Evolutionary conservation across 2,113 vertebrate species (phyloP).

Genomic region (Myxocyprinus asiaticus): DNA sequence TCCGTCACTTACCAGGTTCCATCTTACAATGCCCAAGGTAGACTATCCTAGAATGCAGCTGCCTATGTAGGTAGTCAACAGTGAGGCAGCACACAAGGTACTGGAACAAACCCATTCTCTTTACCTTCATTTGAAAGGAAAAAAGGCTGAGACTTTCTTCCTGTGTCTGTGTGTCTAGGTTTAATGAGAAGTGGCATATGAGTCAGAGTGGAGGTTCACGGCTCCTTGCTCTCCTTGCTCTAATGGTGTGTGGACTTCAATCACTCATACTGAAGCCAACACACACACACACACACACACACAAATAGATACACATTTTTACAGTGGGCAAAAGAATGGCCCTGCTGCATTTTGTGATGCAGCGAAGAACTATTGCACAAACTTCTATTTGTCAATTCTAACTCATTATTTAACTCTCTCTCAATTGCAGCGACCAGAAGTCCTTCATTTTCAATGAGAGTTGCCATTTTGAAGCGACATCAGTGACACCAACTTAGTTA

Average conservation of each 20-base stretch:
- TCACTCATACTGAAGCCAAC: constrained; percentile 20
- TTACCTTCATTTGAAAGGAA: neutral
- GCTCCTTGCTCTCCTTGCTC: constrained; percentile 61
- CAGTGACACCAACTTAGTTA: neutral
- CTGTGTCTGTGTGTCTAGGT: constrained; percentile 42
- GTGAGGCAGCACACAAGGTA: too few species aligned
- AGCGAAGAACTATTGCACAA: too few species aligned
- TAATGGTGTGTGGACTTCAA: constrained; percentile 40
- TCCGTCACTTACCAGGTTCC: too few species aligned
- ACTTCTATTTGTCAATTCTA: neutral
- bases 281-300: neutral
- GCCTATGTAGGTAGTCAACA: too few species aligned
- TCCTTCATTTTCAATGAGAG: neutral
- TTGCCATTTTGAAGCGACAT: constrained; percentile 1
- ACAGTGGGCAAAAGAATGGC: neutral
- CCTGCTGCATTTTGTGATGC: neutral
- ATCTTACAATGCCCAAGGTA: too few species aligned
- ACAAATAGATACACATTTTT: neutral
- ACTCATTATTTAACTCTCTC: neutral
- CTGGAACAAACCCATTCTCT: too few species aligned
- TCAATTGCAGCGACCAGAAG: neutral
- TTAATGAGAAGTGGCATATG: constrained; percentile 52
- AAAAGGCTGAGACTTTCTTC: neutral
- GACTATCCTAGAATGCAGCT: too few species aligned
- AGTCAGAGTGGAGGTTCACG: constrained; percentile 57